These are phyloP conservation scores for Limnephilus rhombicus DNA, from an alignment of 2,888 invertebrate species.

Conservation along the genomic window DNA sequence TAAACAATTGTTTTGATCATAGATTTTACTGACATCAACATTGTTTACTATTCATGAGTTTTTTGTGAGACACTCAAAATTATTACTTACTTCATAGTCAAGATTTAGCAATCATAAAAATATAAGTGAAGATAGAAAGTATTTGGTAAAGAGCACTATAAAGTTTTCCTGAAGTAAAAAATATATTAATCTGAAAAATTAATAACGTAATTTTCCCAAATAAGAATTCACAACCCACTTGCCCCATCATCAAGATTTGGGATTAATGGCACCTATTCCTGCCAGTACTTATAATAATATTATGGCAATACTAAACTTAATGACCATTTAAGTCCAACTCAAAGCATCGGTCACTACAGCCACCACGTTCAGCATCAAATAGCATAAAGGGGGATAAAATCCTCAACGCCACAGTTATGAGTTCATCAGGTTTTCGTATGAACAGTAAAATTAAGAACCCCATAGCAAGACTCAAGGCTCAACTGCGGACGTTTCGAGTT, in stretches of 20 bases:
- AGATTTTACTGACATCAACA: not conserved
- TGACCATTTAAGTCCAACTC: conserved; percentile 27
- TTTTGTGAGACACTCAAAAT: not conserved
- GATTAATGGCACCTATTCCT: not conserved
- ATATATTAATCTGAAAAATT: not conserved
- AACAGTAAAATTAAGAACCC: conserved; percentile 61
- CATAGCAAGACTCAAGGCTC: not conserved
- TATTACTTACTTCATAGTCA: not conserved
- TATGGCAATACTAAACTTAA: not conserved
- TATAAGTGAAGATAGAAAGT: not conserved
- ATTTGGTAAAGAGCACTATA: not conserved
- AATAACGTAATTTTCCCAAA: not conserved
- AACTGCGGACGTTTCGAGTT: not conserved
- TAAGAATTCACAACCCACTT: not conserved
- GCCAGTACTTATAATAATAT: not conserved
- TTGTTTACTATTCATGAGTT: not conserved
- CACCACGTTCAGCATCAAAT: conserved; percentile 10
- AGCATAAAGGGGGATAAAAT: conserved; percentile 37
- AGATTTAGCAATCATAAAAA: not conserved
- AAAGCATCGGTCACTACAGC: not conserved
- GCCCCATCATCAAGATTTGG: not conserved
- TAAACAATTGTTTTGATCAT: not conserved
- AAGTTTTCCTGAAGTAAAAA: not conserved
- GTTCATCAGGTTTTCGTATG: conserved; percentile 63
- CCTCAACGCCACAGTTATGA: conserved; percentile 49